Conservation (phyloP, 2,113 vertebrate species). For the Cervus canadensis region DNA sequence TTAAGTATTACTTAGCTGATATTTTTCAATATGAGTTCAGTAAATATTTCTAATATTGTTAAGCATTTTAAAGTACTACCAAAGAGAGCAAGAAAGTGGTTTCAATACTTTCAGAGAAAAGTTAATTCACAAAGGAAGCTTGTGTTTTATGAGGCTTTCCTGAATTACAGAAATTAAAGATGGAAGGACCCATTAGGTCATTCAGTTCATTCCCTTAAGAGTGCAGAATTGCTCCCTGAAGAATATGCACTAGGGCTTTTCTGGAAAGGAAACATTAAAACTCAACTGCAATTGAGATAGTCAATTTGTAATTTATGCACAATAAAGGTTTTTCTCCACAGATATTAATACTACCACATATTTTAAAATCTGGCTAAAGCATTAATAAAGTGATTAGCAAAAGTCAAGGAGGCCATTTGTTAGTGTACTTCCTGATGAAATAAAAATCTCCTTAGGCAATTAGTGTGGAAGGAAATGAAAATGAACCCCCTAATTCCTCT, state of each 20-base stretch:
- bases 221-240: conserved; percentile 55
- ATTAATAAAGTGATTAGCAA: conserved; percentile 60
- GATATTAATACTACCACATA: conserved; percentile 56
- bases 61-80: conserved; percentile 59
- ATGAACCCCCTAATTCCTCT: conserved; percentile 44
- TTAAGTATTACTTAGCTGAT: conserved; percentile 36
- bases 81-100: conserved; percentile 59
- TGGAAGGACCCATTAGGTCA: conserved; percentile 67
- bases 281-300: conserved; percentile 58
- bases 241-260: conserved; percentile 37
- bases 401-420: conserved; percentile 56
- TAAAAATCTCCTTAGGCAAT: conserved; percentile 44
- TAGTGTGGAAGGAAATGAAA: conserved; percentile 64
- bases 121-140: conserved; percentile 71
- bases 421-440: conserved; percentile 59
- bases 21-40: conserved; percentile 31
- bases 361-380: conserved; percentile 52
- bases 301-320: conserved; percentile 72
- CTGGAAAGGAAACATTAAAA: conserved; percentile 71
- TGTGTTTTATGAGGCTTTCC: conserved; percentile 75
- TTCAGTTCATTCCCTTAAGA: conserved; percentile 48
- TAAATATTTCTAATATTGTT: conserved; percentile 67
- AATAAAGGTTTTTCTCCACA: conserved; percentile 67
- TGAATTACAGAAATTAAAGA: conserved; percentile 75
- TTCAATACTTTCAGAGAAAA: conserved; percentile 66